Base-by-base conservation (phyloP, 1,140 invertebrate species). In the Drosophila watanabei region DNA sequence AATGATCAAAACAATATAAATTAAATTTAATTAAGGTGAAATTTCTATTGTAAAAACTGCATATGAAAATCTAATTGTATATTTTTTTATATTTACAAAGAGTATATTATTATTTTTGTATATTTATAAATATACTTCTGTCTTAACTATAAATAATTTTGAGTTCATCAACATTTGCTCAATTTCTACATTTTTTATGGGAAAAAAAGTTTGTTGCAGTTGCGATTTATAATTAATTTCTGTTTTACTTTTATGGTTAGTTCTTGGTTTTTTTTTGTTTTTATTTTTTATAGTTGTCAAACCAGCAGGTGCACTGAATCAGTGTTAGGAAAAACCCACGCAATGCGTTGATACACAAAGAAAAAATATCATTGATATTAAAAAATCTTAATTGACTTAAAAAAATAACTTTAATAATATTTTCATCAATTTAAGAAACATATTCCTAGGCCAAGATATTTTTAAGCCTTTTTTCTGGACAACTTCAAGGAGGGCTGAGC, bases 271-370 rank as follows among this genome's bases (percentile, higher is more conserved):
- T 48, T 18, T 39, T 45, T 41, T 52, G 33, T 24, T 18, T 56
- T 10, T 10, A 37, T 20, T 54, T 45, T 71, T 71, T 32, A 39
- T 46, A n/a, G 68, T 37, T 69, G 68, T 80, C 66, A 61, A 52
- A 61, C 62, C 80, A 88, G 84, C 83, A 87, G 84, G 84, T 87
- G 83, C 71, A 80, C 63, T 52, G 76, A 73, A 77, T 77, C 76
- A 71, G 66, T 69, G 80, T 60, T 64, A 49, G 54, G 51, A 49
- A 60, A 75, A 54, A 60, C 63, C 73, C 65, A 79, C 68, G 46
- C 46, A 18, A 58, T 52, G 51, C 49, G 56, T 69, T 46, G 9
- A 24, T n/a, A 37, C 33, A 56, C 54, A 6, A 11, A 4, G 20
- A 56, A 39, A 33, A 37, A 10, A 32, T 35, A 35, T 20, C 8